Conservation (phyloP, 2,888 invertebrate species). For the Odontomyia ornata region DNA sequence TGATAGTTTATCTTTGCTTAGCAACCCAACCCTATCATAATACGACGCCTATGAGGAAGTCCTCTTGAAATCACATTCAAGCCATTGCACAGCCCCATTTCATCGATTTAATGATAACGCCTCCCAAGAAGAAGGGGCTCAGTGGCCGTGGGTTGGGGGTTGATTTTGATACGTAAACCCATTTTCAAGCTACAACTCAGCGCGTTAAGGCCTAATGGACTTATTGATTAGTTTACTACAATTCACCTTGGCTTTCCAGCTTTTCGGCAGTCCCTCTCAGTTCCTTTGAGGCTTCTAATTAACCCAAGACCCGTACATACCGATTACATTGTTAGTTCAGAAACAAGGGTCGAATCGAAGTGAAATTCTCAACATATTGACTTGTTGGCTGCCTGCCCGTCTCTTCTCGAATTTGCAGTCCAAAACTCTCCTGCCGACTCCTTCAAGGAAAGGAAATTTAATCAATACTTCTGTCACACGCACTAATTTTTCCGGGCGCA, state of each 20-base stretch:
- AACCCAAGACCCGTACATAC: not conserved
- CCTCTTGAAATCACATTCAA: not conserved
- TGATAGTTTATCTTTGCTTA: not conserved
- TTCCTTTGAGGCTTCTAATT: not conserved
- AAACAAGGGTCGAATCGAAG: not conserved
- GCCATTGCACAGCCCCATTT: no score
- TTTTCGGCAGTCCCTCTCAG: not conserved
- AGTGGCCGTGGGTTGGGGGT: not conserved
- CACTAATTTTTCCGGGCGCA: not conserved
- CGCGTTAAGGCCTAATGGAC: not conserved
- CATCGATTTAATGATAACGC: not conserved
- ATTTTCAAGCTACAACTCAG: not conserved
- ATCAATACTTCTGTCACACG: not conserved
- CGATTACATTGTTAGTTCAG: not conserved
- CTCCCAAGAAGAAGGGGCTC: no score
- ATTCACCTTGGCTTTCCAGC: constrained; percentile 5
- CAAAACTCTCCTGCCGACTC: not conserved
- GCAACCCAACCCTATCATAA: not conserved
- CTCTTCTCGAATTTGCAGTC: no score
- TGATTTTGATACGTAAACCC: not conserved
- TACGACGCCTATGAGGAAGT: not conserved
- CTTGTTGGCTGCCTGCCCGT: not conserved
- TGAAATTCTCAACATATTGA: not conserved
- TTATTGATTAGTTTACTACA: not conserved
- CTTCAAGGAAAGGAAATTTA: not conserved